Base-by-base conservation (phyloP, 2,888 invertebrate species). In the Ichneumoninae sp. region DNA sequence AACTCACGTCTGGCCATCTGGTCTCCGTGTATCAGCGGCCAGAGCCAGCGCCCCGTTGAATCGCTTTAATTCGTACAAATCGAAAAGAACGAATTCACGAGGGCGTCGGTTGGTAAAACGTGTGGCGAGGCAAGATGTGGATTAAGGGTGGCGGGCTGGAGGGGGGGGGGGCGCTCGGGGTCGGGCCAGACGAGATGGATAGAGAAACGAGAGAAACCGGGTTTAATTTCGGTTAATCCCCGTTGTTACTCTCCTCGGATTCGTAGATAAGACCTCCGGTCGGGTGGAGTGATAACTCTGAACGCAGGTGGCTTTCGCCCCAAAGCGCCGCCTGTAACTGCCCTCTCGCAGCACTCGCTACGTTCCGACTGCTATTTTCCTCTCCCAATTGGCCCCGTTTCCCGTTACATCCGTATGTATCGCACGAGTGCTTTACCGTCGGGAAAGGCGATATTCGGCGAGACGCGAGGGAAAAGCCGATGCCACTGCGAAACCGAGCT, bases 241-340 rank as follows among this genome's bases (percentile, higher is more conserved):
- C 83, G 81, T 82, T 85, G 85, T 88, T 86, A 85, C 86, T 87
- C 86, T 83, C 85, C 80, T 85, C 85, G 87, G 88, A 88, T 88
- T 86, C 87, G 81, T 77, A 86, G 88, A 88, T 88, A 87, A 88
- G 88, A 88, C 88, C 86, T 87, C 83, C 82, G 83, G 77, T 63
- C 77, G 84, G 82, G 73, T 69, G 80, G 85, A 87, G 89, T 89
- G 90, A 91, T 91, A 91, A 90, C 90, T 91, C 83, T 89, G 89
- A 87, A 87, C 89, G 83, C 91, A 91, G 91, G 91, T 91, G 91
- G 89, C 87, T 86, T 84, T 85, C 87, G 85, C 74, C 44, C 83
- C 85, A 81, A 52, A 74, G 71, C 74, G 63, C 60, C 83, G 85
- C 82, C 86, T 85, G 81, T 89, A 88, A 89, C 87, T 88, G 86